Percentiles rank a stretch among this genome's conserved stretches.
These are phyloP conservation scores for Cebidichthys violaceus DNA, from an alignment of 2,113 vertebrate species.

Conservation along the genomic window DNA sequence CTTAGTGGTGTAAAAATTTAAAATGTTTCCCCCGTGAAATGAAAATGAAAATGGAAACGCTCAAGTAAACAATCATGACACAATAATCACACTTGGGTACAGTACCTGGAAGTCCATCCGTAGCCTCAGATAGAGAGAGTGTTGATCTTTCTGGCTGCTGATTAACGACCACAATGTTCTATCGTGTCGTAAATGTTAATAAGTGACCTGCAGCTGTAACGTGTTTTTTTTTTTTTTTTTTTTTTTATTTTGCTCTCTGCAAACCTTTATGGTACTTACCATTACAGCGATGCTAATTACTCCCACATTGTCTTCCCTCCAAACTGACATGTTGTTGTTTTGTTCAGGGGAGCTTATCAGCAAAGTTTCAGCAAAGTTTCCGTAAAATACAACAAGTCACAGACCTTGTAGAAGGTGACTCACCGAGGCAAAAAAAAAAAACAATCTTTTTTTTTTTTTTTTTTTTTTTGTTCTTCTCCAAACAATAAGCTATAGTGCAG, in stretches of 20 bases:
- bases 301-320: conserved; percentile 49
- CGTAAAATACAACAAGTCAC: neutral
- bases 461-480: too few species aligned
- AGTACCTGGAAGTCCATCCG: neutral
- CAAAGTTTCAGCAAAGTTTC: conserved; percentile 44
- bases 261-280: conserved; percentile 16
- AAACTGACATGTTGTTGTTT: conserved; percentile 30
- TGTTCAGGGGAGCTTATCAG: conserved; percentile 36
- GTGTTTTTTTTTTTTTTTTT: too few species aligned
- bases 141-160: neutral
- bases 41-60: neutral
- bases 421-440: conserved; percentile 13
- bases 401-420: conserved; percentile 35
- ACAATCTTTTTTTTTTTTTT: too few species aligned
- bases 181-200: conserved; percentile 23
- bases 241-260: neutral
- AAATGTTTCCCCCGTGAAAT: neutral
- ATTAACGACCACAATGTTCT: neutral
- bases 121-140: neutral
- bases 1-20: neutral
- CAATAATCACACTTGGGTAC: too few species aligned
- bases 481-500: conserved; percentile 24
- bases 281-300: conserved; percentile 25
- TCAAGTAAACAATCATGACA: neutral
- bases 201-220: neutral